Conservation (phyloP, 2,113 vertebrate genomes). For the Podarcis raffonei region DNA sequence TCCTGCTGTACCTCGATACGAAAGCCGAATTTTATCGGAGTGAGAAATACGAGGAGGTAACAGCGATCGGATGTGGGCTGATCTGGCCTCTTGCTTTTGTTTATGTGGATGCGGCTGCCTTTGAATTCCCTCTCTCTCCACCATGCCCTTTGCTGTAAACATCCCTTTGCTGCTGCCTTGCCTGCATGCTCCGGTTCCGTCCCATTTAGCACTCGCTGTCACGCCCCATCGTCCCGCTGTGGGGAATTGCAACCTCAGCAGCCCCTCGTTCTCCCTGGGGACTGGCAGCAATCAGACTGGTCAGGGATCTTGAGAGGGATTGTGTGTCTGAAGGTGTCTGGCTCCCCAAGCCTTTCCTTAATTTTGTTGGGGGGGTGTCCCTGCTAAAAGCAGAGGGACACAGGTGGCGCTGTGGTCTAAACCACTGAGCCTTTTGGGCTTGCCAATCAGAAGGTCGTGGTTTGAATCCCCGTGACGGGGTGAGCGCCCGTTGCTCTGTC, state of each 20-base stretch:
- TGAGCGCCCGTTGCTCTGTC: no score
- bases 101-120: no score
- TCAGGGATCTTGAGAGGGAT: no score
- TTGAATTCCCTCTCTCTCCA: background rate
- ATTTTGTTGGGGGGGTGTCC: background rate
- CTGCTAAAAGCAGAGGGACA: no score
- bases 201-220: no score
- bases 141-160: background rate
- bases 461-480: no score
- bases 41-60: constrained; percentile 78
- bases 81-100: no score
- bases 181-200: background rate
- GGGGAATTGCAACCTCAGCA: background rate
- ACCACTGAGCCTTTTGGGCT: no score
- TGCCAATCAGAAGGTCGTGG: accelerated
- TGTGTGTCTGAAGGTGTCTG: background rate
- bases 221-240: background rate
- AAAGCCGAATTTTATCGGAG: constrained; percentile 76
- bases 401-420: no score
- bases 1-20: constrained; percentile 76
- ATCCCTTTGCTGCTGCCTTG: background rate
- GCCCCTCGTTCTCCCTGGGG: background rate
- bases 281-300: no score
- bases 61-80: background rate
- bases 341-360: background rate